Conservation (phyloP, 2,797 vertebrate species). For the Fringilla coelebs region DNA sequence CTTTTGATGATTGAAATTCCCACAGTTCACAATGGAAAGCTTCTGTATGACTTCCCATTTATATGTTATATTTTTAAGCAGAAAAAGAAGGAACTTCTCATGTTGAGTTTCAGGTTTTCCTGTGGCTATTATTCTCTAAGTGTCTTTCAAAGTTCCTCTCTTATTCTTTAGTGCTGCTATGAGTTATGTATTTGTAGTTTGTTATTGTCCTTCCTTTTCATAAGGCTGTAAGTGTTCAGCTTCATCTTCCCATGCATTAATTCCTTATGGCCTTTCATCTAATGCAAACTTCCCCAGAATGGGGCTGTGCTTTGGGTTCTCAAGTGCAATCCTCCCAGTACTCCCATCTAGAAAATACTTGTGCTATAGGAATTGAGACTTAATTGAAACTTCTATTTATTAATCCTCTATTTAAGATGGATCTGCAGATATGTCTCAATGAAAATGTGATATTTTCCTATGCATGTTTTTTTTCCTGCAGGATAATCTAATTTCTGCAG, state of each 20-base stretch:
- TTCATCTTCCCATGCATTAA: neutral
- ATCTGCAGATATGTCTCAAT: neutral
- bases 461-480: neutral
- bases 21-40: neutral
- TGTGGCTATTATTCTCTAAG: neutral
- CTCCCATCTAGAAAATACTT: neutral
- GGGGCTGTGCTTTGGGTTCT: neutral
- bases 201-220: neutral
- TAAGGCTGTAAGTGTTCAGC: neutral
- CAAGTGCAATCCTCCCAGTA: neutral
- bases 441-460: neutral
- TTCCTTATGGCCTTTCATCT: neutral
- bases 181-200: neutral
- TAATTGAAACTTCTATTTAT: neutral
- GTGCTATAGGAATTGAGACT: neutral
- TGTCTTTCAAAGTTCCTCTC: neutral
- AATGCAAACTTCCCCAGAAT: neutral
- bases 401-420: neutral
- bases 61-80: neutral
- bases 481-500: neutral
- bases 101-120: neutral
- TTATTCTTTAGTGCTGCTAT: neutral
- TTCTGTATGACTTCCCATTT: neutral
- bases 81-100: neutral
- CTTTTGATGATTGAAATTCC: neutral